These are phyloP conservation scores for Sipha flava DNA, from an alignment of 1,140 invertebrate genomes.

Conservation along the genomic window DNA sequence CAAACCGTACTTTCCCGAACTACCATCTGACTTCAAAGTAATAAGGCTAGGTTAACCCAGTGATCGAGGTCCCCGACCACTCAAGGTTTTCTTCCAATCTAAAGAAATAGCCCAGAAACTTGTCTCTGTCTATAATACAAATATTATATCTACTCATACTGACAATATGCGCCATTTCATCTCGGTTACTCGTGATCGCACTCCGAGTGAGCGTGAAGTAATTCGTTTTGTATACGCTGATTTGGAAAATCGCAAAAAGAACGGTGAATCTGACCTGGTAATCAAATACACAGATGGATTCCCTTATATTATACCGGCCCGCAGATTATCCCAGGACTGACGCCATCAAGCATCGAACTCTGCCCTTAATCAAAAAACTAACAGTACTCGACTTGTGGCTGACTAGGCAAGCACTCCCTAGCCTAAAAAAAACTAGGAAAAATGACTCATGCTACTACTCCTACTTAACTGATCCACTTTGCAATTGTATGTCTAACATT, in stretches of 20 bases:
- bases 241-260: background rate
- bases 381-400: background rate
- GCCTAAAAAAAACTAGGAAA: background rate
- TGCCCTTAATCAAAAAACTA: background rate
- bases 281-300: background rate
- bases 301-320: background rate
- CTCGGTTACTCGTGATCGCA: background rate
- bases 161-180: background rate
- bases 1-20: background rate
- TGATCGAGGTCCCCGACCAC: background rate
- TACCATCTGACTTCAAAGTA: background rate
- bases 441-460: too few relatives aligned
- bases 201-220: background rate
- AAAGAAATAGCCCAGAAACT: background rate
- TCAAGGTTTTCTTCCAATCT: background rate
- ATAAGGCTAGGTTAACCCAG: background rate
- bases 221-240: background rate
- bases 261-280: background rate
- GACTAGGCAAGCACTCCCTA: background rate
- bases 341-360: background rate
- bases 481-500: too few relatives aligned
- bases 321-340: background rate
- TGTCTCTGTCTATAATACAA: background rate
- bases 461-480: too few relatives aligned
- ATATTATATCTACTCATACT: background rate